Conservation (phyloP, 2,113 vertebrate species). For the Calyptommatus sinebrachiatus region DNA sequence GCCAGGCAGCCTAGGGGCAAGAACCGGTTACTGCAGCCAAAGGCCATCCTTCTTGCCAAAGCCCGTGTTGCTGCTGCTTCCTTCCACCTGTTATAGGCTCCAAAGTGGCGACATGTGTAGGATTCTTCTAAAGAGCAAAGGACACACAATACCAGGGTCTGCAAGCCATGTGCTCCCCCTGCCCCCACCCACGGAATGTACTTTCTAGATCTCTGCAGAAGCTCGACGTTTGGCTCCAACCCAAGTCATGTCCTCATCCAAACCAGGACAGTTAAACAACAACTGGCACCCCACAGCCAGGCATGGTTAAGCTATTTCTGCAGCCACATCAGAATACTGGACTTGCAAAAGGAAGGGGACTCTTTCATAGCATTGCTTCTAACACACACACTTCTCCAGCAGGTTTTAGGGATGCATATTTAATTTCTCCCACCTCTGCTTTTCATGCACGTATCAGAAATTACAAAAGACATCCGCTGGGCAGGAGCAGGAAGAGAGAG, state of each 20-base stretch:
- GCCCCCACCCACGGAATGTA: not conserved
- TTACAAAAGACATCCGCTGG: accelerated
- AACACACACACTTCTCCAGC: not conserved
- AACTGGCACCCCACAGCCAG: conserved; percentile 5
- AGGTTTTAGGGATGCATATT: not conserved
- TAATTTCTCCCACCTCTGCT: not conserved
- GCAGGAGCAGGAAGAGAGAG: accelerated
- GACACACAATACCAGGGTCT: not conserved
- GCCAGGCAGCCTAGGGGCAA: not conserved
- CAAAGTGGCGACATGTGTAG: not conserved
- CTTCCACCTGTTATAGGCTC: conserved; percentile 20
- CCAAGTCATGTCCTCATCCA: conserved; percentile 17
- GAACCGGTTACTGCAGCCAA: conserved; percentile 4
- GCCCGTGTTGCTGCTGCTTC: not conserved
- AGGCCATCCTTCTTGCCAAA: not conserved
- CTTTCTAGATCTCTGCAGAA: not conserved
- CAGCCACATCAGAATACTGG: accelerated
- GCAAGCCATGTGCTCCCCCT: not conserved
- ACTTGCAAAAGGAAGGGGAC: not conserved
- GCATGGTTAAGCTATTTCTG: not conserved
- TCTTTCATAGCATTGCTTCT: not conserved
- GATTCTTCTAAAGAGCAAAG: not conserved
- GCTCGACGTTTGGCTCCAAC: not conserved
- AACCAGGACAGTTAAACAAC: not conserved
- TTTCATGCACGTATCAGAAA: not conserved